Percentiles rank a stretch among this genome's conserved stretches.
Conservation (phyloP, 2,888 invertebrate genomes). For the Protula sp. region DNA sequence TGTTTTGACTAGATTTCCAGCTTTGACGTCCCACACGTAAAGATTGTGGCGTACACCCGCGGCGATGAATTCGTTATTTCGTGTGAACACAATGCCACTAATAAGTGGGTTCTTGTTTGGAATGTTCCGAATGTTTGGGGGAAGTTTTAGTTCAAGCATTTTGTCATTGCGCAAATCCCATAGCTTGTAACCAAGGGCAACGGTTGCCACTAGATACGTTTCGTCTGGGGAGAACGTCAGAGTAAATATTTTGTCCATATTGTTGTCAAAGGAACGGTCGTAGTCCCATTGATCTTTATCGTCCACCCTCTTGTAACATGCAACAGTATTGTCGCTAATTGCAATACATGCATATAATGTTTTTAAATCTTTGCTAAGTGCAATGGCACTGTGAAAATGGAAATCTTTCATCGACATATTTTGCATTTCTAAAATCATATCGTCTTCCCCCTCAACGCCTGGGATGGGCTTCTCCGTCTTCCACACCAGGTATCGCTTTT, state of each 20-base stretch:
- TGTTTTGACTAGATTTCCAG: conserved; percentile 70
- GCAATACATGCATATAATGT: conserved; percentile 49
- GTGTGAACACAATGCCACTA: conserved; percentile 86
- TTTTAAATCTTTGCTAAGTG: conserved; percentile 24
- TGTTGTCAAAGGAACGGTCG: conserved; percentile 43
- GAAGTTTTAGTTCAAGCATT: conserved; percentile 38
- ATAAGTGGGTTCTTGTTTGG: conserved; percentile 78
- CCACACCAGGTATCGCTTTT: conserved; percentile 22
- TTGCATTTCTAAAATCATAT: conserved; percentile 45
- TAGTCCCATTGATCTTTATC: conserved; percentile 35
- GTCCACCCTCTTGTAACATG: conserved; percentile 10
- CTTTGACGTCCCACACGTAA: conserved; percentile 85
- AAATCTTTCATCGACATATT: conserved; percentile 33
- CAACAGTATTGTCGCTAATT: conserved; percentile 47
- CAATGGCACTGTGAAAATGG: conserved; percentile 51
- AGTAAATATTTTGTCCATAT: conserved; percentile 42
- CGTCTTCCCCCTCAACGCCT: conserved; percentile 37
- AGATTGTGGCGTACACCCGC: conserved; percentile 91
- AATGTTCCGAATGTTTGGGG: conserved; percentile 78
- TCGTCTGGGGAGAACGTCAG: conserved; percentile 78
- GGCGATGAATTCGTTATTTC: conserved; percentile 82
- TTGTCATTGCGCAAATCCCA: conserved; percentile 52
- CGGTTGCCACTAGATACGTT: conserved; percentile 68
- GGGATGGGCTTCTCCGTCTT: conserved; percentile 21
- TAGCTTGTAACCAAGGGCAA: conserved; percentile 49